Percentiles rank a stretch among this genome's conserved stretches.
Evolutionary conservation across 2,888 invertebrate species (phyloP).

Genomic region (Drosophila nr. perissopoda): DNA sequence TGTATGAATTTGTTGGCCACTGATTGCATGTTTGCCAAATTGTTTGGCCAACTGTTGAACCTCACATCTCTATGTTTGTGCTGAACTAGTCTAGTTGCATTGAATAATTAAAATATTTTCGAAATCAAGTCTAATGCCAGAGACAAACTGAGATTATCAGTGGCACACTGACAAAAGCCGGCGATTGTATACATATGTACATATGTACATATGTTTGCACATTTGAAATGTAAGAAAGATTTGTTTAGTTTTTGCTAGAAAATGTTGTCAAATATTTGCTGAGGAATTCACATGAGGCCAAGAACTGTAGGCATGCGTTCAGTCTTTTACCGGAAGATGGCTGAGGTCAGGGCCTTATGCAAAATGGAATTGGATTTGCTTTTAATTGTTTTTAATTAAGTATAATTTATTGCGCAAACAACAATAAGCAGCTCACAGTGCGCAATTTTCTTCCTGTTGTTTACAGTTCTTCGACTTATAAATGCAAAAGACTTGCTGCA

Average conservation of each 20-base stretch:
- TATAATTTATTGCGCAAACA: conserved; percentile 79
- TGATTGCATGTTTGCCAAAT: conserved; percentile 66
- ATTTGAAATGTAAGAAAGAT: conserved; percentile 73
- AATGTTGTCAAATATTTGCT: conserved; percentile 73
- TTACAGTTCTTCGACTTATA: conserved; percentile 25
- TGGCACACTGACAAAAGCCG: conserved; percentile 8
- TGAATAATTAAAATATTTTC: conserved; percentile 68
- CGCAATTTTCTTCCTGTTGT: conserved; percentile 22
- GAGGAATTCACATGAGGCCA: conserved; percentile 41
- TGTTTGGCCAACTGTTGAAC: conserved; percentile 67
- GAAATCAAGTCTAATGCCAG: conserved; percentile 57
- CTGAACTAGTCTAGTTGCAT: conserved; percentile 28
- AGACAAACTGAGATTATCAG: conserved; percentile 62
- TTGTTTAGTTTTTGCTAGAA: conserved; percentile 67
- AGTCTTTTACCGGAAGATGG: conserved; percentile 9
- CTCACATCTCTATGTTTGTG: conserved; percentile 29
- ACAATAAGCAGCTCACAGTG: conserved; percentile 55
- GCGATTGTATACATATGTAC: background rate
- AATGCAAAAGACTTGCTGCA: conserved; percentile 18
- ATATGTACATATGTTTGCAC: conserved; percentile 59
- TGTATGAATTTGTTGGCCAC: conserved; percentile 69
- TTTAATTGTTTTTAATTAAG: conserved; percentile 83
- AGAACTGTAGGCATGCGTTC: conserved; percentile 1
- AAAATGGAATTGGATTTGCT: conserved; percentile 74
- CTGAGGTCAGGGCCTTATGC: conserved; percentile 36